phyloP scores from a whole-genome alignment of 2,113 vertebrate species.

The Tachuris rubrigastra region DNA sequence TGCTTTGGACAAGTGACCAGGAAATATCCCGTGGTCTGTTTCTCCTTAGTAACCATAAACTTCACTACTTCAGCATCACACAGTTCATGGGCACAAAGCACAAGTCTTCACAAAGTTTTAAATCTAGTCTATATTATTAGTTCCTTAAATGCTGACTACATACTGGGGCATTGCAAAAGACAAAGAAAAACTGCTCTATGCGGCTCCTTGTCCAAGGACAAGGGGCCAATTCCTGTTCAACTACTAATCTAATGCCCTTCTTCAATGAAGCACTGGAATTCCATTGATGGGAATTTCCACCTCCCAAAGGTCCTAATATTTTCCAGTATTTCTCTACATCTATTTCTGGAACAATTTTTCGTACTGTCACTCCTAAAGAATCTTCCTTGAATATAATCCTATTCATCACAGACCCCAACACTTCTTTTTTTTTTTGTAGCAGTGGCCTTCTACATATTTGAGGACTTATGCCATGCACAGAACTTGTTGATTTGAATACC shows the following conservation, averaged over 20 bases:
- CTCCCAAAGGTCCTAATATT: background rate
- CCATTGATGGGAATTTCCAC: background rate
- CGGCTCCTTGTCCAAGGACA: background rate
- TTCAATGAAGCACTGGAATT: background rate
- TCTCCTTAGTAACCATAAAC: background rate
- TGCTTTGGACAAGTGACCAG: background rate
- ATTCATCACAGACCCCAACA: background rate
- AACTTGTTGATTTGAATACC: background rate
- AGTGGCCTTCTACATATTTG: background rate
- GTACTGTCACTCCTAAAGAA: background rate
- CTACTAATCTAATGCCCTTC: background rate
- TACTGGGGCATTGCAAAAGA: background rate
- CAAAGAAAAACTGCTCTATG: background rate
- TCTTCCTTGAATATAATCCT: background rate
- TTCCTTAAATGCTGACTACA: background rate
- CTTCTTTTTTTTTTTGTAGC: background rate
- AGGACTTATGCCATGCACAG: background rate
- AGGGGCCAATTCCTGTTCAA: background rate
- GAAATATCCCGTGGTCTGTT: background rate
- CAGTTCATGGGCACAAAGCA: background rate
- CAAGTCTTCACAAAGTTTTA: background rate
- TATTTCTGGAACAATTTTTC: background rate
- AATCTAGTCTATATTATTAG: background rate
- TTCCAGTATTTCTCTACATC: background rate
- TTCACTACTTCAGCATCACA: background rate